These are phyloP conservation scores for Varecia variegata DNA, from an alignment of 2,797 vertebrate genomes.

Conservation along the genomic window DNA sequence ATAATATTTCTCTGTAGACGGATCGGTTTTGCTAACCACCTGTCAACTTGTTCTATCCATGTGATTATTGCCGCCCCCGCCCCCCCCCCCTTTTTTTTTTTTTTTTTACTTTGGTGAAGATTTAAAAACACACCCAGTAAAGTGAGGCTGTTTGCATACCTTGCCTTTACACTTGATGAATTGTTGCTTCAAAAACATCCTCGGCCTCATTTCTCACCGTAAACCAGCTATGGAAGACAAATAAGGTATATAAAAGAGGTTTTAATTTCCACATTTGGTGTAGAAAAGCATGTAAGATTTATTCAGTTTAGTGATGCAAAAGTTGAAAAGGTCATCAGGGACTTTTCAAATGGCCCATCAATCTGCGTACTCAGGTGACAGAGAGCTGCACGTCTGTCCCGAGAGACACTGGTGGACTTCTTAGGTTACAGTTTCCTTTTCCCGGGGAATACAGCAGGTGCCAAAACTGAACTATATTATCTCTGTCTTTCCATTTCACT, in stretches of 20 bases:
- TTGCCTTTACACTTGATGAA: not conserved
- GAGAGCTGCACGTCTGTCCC: not conserved
- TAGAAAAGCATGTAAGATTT: not conserved
- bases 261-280: not conserved
- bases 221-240: slow-evolving; percentile 7
- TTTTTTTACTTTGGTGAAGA: not conserved
- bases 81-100: no score
- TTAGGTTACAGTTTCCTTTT: not conserved
- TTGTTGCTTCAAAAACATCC: not conserved
- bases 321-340: not conserved
- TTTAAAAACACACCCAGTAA: not conserved
- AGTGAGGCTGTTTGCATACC: not conserved
- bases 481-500: not conserved
- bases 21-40: not conserved
- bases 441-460: not conserved
- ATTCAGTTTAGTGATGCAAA: not conserved
- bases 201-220: not conserved
- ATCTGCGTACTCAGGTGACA: not conserved
- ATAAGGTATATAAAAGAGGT: not conserved
- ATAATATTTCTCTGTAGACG: not conserved
- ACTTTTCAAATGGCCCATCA: slow-evolving; percentile 10
- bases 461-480: not conserved
- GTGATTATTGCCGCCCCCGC: not conserved
- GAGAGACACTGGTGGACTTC: not conserved
- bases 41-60: not conserved